A percentile compares a stretch with the other conserved stretches of the same genome.
Conservation (phyloP, 1,140 invertebrate species). For the Nylanderia fulva region DNA sequence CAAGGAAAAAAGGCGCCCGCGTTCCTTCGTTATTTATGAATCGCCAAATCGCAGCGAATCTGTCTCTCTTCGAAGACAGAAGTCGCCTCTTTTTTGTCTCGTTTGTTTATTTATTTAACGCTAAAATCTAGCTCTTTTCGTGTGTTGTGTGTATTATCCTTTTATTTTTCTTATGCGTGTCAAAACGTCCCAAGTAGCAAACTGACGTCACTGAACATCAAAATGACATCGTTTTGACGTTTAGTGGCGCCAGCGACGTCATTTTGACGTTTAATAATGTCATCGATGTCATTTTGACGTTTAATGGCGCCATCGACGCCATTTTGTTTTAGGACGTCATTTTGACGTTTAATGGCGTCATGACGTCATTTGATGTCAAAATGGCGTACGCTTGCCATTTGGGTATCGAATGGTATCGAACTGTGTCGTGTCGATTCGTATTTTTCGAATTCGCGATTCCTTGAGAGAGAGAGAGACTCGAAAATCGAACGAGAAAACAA, state of each 20-base stretch:
- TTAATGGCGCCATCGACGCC: too few species aligned
- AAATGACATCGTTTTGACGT: too few species aligned
- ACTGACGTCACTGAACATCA: too few species aligned
- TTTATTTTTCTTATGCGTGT: neutral
- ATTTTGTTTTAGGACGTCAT: too few species aligned
- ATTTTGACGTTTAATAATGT: too few species aligned
- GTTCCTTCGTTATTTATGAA: slow-evolving; percentile 73
- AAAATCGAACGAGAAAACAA: neutral
- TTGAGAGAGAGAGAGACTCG: neutral
- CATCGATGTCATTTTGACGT: too few species aligned
- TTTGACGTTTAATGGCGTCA: too few species aligned
- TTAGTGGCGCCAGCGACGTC: too few species aligned
- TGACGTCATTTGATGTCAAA: too few species aligned
- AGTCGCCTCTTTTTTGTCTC: neutral
- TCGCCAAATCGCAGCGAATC: slow-evolving; percentile 51
- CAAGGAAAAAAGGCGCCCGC: slow-evolving; percentile 57
- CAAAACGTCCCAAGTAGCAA: too few species aligned
- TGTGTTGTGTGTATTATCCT: neutral
- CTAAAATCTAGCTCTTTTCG: neutral
- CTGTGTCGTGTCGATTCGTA: neutral
- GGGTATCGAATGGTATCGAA: too few species aligned
- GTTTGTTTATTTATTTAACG: slow-evolving; percentile 68
- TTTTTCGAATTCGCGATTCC: neutral
- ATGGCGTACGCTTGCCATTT: too few species aligned
- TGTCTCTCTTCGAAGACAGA: slow-evolving; percentile 54